Percentiles rank a stretch among this genome's conserved stretches.
Evolutionary conservation across 2,888 invertebrate genomes (phyloP).

Genomic region (Lasioglossum figueresi): DNA sequence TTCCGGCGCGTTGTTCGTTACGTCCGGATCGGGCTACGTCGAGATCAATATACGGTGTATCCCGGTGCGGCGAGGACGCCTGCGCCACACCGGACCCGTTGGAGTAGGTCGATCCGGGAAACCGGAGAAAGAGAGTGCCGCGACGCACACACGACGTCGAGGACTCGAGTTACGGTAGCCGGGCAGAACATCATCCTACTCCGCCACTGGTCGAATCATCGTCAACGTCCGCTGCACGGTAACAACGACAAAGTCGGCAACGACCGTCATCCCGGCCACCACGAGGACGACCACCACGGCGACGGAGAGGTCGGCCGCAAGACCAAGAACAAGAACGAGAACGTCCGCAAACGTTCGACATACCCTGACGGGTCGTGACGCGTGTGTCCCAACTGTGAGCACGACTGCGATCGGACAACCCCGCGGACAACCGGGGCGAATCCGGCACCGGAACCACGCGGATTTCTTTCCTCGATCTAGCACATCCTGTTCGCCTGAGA

Average conservation of each 20-base stretch:
- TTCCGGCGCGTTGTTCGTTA: conserved; percentile 54
- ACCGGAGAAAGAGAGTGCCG: conserved; percentile 54
- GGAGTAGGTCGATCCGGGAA: conserved; percentile 66
- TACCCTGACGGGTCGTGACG: not conserved
- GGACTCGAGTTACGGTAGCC: conserved; percentile 65
- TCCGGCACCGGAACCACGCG: conserved; percentile 3
- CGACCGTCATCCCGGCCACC: not conserved
- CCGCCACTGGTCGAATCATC: not conserved
- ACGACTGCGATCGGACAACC: not conserved
- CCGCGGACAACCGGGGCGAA: not conserved
- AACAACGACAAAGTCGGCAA: not conserved
- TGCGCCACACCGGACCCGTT: conserved; percentile 54
- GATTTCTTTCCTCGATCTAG: conserved; percentile 11
- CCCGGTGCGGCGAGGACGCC: conserved; percentile 59
- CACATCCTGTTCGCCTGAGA: conserved; percentile 4
- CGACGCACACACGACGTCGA: conserved; percentile 46
- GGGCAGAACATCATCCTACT: conserved; percentile 28
- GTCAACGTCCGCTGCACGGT: not conserved
- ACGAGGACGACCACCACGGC: not conserved
- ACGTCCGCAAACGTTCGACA: not conserved
- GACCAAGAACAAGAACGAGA: not conserved
- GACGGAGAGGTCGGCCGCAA: conserved; percentile 25
- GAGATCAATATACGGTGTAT: conserved; percentile 70
- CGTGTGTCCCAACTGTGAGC: not conserved
- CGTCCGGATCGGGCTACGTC: conserved; percentile 56